phyloP scores from a whole-genome alignment of 2,888 invertebrate genomes.

The Gymnoscelis rufifasciata region DNA sequence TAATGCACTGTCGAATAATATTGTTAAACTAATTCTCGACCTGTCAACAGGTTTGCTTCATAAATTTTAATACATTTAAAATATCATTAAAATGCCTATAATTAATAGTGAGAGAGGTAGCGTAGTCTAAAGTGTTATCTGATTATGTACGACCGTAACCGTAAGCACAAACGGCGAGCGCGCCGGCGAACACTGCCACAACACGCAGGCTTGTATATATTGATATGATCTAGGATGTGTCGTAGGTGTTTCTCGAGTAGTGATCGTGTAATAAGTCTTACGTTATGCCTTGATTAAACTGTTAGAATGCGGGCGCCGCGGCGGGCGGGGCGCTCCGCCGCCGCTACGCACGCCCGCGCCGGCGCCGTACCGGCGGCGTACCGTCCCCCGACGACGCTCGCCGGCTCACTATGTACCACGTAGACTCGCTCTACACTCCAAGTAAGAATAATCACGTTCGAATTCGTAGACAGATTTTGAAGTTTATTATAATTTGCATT shows the following conservation, averaged over 20 bases:
- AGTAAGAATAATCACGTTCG: constrained; percentile 74
- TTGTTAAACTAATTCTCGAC: constrained; percentile 42
- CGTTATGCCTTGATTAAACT: constrained; percentile 63
- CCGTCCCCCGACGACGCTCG: constrained; percentile 32
- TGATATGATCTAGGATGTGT: constrained; percentile 79
- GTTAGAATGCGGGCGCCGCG: constrained; percentile 46
- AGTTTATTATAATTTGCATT: constrained; percentile 77
- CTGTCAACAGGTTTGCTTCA: constrained; percentile 55
- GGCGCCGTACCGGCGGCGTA: constrained; percentile 36
- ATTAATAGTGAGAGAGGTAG: constrained; percentile 74
- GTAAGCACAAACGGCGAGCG: constrained; percentile 47
- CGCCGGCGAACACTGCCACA: constrained; percentile 56
- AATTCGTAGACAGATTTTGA: constrained; percentile 75
- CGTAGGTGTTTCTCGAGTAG: constrained; percentile 78
- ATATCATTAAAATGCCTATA: constrained; percentile 66
- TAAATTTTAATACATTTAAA: constrained; percentile 62
- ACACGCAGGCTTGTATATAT: constrained; percentile 67
- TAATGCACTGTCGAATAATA: constrained; percentile 46
- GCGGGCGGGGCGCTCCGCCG: constrained; percentile 18
- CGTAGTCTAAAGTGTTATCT: constrained; percentile 65
- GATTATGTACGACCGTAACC: constrained; percentile 53
- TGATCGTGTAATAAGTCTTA: constrained; percentile 75
- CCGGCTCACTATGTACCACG: constrained; percentile 40
- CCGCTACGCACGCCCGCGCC: constrained; percentile 20
- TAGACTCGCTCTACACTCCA: constrained; percentile 67